Conservation (phyloP, 2,888 invertebrate genomes). For the Rhodophaea formosa region DNA sequence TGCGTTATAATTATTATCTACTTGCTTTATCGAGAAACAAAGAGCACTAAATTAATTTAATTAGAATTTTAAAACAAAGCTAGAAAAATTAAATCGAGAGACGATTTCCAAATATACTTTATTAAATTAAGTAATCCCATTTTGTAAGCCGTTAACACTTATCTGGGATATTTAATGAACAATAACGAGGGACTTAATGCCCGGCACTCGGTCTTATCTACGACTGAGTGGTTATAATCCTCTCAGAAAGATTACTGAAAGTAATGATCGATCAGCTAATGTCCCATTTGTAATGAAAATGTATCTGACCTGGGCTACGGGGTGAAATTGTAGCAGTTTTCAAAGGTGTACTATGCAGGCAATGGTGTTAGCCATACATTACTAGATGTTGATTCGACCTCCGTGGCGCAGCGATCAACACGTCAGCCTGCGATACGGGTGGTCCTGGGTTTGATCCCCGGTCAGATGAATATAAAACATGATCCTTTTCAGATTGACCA, state of each 20-base stretch:
- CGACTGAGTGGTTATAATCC: slow-evolving; percentile 16
- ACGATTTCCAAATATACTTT: background rate
- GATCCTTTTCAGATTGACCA: no score
- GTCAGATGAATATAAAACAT: no score
- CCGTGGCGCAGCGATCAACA: no score
- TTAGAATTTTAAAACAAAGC: background rate
- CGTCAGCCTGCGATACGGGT: no score
- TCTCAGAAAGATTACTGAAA: slow-evolving; percentile 12
- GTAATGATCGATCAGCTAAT: slow-evolving; percentile 18
- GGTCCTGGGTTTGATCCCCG: no score
- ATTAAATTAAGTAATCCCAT: slow-evolving; percentile 15
- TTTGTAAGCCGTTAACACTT: slow-evolving; percentile 17
- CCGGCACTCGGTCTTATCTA: slow-evolving; percentile 8
- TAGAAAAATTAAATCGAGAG: background rate
- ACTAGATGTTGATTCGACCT: no score
- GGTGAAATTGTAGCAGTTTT: background rate
- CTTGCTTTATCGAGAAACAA: no score
- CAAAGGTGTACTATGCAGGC: no score
- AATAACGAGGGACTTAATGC: slow-evolving; percentile 13
- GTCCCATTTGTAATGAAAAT: background rate
- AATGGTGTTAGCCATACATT: no score
- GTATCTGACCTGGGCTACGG: background rate
- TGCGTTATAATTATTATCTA: no score
- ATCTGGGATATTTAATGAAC: slow-evolving; percentile 19
- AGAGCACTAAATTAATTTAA: background rate